phyloP scores from a whole-genome alignment of 2,797 vertebrate species.

The Syncerus caffer region DNA sequence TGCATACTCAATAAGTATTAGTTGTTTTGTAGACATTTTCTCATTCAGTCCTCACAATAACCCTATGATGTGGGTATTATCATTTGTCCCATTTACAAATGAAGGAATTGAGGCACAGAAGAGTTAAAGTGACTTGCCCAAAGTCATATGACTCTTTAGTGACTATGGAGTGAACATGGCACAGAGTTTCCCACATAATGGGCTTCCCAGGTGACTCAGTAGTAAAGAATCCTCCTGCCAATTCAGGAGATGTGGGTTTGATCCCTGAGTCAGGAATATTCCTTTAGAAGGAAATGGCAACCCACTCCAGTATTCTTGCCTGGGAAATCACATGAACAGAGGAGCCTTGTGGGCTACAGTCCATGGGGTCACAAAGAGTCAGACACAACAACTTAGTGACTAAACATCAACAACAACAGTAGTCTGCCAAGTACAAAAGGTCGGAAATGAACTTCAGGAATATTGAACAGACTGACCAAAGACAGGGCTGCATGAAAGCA shows the following conservation, averaged over 20 bases:
- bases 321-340: neutral
- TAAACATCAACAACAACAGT: neutral
- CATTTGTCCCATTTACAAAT: neutral
- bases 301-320: neutral
- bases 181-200: neutral
- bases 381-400: neutral
- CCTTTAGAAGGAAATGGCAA: neutral
- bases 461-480: neutral
- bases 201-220: neutral
- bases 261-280: neutral
- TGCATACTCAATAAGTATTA: neutral
- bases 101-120: neutral
- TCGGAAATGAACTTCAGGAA: neutral
- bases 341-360: neutral
- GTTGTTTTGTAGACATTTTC: constrained; percentile 10
- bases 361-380: neutral
- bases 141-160: neutral
- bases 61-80: neutral
- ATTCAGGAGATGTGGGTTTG: neutral
- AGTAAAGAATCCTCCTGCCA: neutral
- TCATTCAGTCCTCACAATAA: neutral
- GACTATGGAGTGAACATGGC: neutral
- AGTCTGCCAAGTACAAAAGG: neutral
- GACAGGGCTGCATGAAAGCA: neutral
- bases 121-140: neutral